phyloP scores from a whole-genome alignment of 2,888 invertebrate genomes.

The Apamea monoglypha region DNA sequence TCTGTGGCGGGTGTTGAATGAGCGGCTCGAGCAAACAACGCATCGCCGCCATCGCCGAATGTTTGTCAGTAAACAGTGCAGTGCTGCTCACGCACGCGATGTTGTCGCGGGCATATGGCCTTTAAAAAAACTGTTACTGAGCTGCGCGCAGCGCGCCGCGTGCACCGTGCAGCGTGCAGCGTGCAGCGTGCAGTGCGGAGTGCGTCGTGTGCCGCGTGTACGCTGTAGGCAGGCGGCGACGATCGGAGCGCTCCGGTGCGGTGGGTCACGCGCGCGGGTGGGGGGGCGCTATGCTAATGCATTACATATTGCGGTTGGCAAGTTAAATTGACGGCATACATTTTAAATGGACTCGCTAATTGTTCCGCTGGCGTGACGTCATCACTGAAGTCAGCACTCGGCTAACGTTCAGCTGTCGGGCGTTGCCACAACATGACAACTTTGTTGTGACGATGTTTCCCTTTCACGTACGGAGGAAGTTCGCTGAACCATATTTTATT shows the following conservation, averaged over 20 bases:
- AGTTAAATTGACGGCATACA: constrained; percentile 45
- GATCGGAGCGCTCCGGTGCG: background rate
- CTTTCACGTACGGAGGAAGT: background rate
- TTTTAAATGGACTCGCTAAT: constrained; percentile 27
- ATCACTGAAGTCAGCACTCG: background rate
- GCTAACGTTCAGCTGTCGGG: background rate
- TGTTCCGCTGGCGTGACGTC: constrained; percentile 7
- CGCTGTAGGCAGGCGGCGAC: background rate
- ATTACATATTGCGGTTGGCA: constrained; percentile 29
- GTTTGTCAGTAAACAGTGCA: constrained; percentile 18
- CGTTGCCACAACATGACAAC: background rate
- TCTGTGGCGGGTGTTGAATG: background rate
- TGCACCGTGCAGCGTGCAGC: background rate
- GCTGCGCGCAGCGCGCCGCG: background rate
- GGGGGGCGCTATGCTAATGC: constrained; percentile 13
- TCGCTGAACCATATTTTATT: background rate
- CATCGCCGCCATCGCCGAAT: background rate
- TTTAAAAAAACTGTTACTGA: background rate
- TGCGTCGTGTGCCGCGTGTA: background rate
- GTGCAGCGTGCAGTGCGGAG: background rate
- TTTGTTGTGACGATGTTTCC: background rate
- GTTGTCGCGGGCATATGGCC: background rate
- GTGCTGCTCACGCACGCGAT: constrained; percentile 2
- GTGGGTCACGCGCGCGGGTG: background rate
- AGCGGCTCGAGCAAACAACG: background rate